These are phyloP conservation scores for Pampus argenteus DNA, from an alignment of 2,797 vertebrate genomes.

Conservation along the genomic window DNA sequence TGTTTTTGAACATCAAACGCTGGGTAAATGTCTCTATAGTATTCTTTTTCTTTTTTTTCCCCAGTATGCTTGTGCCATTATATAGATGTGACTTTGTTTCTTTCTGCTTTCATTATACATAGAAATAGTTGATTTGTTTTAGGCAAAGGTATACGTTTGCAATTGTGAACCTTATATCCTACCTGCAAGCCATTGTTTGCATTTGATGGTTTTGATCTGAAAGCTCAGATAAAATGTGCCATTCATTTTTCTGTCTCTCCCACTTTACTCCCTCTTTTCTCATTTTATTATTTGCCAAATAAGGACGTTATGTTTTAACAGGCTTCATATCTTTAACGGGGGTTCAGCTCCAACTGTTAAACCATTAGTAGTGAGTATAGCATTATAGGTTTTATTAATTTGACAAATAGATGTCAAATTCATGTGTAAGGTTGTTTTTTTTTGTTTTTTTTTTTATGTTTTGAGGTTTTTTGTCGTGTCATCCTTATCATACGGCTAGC, in stretches of 20 bases:
- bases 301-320: constrained; percentile 57
- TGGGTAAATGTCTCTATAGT: constrained; percentile 77
- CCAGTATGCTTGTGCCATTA: constrained; percentile 79
- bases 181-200: constrained; percentile 46
- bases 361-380: constrained; percentile 55
- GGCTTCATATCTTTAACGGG: constrained; percentile 64
- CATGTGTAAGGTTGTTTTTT: constrained; percentile 38
- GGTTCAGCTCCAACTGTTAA: constrained; percentile 60
- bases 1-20: constrained; percentile 65
- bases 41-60: constrained; percentile 57
- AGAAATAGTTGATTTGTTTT: constrained; percentile 74
- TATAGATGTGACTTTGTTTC: constrained; percentile 77
- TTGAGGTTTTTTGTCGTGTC: constrained; percentile 36
- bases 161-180: constrained; percentile 63
- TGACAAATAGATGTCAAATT: constrained; percentile 45
- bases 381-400: constrained; percentile 62
- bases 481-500: constrained; percentile 38
- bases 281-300: constrained; percentile 75
- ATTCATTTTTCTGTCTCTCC: constrained; percentile 55
- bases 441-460: constrained; percentile 67
- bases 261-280: constrained; percentile 15
- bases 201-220: constrained; percentile 62
- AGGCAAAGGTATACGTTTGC: constrained; percentile 76
- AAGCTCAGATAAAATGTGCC: constrained; percentile 70
- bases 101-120: constrained; percentile 75